Conservation (phyloP, 2,797 vertebrate species). For the Neosilurus hyrtlii region DNA sequence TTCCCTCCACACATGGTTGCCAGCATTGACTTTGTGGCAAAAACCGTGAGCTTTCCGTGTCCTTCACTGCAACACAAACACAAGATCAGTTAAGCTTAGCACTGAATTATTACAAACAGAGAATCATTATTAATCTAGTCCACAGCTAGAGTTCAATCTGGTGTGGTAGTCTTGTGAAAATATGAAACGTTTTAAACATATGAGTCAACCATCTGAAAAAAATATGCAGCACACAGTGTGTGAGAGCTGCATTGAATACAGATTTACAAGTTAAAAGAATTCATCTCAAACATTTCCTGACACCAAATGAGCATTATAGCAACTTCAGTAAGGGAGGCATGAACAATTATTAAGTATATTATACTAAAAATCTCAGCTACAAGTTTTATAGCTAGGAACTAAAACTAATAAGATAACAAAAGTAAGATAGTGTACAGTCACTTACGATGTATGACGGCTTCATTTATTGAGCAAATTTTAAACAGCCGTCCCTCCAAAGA, state of each 20-base stretch:
- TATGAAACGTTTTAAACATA: not conserved
- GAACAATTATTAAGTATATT: not conserved
- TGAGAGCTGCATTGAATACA: constrained; percentile 3
- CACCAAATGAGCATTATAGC: not conserved
- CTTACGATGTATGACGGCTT: not conserved
- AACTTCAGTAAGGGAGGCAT: not conserved
- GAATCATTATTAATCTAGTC: not conserved
- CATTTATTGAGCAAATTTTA: not conserved
- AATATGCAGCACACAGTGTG: not conserved
- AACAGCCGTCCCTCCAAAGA: not conserved
- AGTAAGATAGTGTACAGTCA: not conserved
- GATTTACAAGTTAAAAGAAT: not conserved
- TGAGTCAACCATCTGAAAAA: constrained; percentile 6
- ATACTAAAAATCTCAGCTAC: not conserved
- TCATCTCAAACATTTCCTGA: constrained; percentile 3
- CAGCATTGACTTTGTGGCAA: constrained; percentile 95
- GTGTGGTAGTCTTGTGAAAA: constrained; percentile 2
- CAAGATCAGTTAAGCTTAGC: not conserved
- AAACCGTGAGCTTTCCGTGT: constrained; percentile 93
- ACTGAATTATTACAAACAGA: not conserved
- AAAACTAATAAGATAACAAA: not conserved
- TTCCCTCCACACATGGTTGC: constrained; percentile 97
- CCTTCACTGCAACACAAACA: constrained; percentile 82
- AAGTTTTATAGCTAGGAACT: not conserved
- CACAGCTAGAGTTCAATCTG: not conserved